Evolutionary conservation across 2,888 invertebrate species (phyloP), one percentile per base, ranked within the genome.

Genomic region (Hypolimnas misippus): DNA sequence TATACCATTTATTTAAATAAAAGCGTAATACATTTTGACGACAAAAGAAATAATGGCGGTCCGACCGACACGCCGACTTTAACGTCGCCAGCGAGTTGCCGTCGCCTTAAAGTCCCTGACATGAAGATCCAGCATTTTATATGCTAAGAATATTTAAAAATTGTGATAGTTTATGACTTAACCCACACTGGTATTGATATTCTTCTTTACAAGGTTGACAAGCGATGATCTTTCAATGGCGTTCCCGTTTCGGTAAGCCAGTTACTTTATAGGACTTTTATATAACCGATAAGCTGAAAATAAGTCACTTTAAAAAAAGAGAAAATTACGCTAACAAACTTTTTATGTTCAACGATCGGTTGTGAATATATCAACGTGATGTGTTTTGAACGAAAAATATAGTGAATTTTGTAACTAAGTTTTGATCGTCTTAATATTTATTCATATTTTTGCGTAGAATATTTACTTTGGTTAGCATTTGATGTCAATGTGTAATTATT

Each of bases 161-260:
- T n/a, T n/a, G n/a, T n/a, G n/a, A n/a, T n/a, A n/a, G 44, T 19
- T 12, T 42, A 1, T 58, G 14, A 59, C 69, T 74, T 74, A 62
- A 8, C 58, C 70, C 71, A 62, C 10, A 64, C 50, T 33, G 35
- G 51, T 65, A 72, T 70, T 69, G 71, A 62, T 71, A 71, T 67
- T 73, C 70, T 80, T 73, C 73, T 76, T 77, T 75, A 76, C 72
- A 74, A 77, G 76, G 76, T 77, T 78, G 81, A 78, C 76, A 76
- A 78, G 70, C 75, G 74, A 77, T 78, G 79, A 80, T 82, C 76
- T 79, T 78, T 76, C 66, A 66, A 62, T 46, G 64, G 40, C 42
- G 40, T 49, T 52, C 62, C 58, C 44, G 51, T 49, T 62, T 52
- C 54, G 52, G 38, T 57, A 58, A 63, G 29, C 61, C 49, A 38